These are phyloP conservation scores for Camptogramma bilineatum DNA, from an alignment of 2,888 invertebrate genomes.

Conservation along the genomic window DNA sequence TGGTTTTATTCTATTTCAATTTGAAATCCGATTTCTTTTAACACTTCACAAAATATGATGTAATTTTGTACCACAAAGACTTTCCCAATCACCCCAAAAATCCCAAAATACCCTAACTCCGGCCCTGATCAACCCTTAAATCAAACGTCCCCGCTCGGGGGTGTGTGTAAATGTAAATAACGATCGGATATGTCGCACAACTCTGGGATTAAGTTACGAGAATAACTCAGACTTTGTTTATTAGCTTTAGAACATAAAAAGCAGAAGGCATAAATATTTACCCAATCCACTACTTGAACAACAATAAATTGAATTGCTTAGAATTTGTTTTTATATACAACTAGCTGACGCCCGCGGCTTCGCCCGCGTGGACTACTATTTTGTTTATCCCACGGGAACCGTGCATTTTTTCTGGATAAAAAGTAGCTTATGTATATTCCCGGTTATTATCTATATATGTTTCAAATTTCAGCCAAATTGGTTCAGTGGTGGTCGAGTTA, in stretches of 20 bases:
- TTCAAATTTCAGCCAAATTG: no score
- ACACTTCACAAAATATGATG: background rate
- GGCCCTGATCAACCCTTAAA: slow-evolving; percentile 17
- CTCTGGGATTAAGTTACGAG: slow-evolving; percentile 10
- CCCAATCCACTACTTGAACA: no score
- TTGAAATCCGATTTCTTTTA: background rate
- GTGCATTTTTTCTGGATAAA: no score
- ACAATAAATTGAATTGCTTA: no score
- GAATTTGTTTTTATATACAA: no score
- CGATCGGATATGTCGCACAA: slow-evolving; percentile 24
- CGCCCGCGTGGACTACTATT: no score
- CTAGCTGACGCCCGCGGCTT: no score
- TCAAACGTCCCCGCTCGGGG: slow-evolving; percentile 25
- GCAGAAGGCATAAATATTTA: background rate
- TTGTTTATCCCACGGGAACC: no score
- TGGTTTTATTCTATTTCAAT: no score
- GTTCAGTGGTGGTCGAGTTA: no score
- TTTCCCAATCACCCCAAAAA: background rate
- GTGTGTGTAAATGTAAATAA: slow-evolving; percentile 25
- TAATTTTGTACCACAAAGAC: background rate
- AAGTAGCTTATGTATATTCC: no score
- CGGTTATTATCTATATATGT: no score
- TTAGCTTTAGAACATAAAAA: background rate
- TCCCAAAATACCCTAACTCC: background rate
- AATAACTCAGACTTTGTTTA: background rate